These are phyloP conservation scores for Calonectris borealis DNA, from an alignment of 2,113 vertebrate genomes.

Conservation along the genomic window DNA sequence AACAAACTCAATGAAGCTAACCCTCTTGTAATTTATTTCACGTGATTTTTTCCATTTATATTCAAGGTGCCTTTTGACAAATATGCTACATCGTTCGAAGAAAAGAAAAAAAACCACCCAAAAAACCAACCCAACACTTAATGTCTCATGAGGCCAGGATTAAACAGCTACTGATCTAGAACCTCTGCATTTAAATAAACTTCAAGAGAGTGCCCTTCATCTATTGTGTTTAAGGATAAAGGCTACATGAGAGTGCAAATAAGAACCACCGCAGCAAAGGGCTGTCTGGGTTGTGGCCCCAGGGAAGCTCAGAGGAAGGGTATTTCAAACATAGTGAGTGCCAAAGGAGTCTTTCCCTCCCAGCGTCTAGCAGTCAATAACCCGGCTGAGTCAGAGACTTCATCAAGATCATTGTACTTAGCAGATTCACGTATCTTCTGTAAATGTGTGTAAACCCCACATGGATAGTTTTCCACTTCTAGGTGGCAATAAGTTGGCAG, in stretches of 20 bases:
- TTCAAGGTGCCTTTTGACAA: background rate
- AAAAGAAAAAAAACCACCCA: background rate
- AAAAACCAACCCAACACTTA: background rate
- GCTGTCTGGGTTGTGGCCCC: background rate
- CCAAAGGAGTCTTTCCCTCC: background rate
- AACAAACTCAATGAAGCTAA: conserved; percentile 33
- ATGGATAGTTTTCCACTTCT: background rate
- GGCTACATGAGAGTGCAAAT: background rate
- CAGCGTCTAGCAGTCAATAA: background rate
- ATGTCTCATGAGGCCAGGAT: background rate
- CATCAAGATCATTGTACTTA: background rate
- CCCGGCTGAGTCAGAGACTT: background rate
- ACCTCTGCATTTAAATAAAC: background rate
- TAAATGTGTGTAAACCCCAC: background rate
- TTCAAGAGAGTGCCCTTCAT: background rate
- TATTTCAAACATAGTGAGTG: background rate
- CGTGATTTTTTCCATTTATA: conserved; percentile 12
- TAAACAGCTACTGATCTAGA: background rate
- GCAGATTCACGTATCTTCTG: background rate
- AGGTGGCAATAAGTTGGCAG: background rate
- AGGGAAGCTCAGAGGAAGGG: background rate
- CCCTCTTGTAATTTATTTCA: conserved; percentile 18
- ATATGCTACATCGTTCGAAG: background rate
- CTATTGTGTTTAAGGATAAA: background rate
- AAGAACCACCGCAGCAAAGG: background rate